These are phyloP conservation scores for Callimico goeldii DNA, from an alignment of 2,797 vertebrate species.

Conservation along the genomic window DNA sequence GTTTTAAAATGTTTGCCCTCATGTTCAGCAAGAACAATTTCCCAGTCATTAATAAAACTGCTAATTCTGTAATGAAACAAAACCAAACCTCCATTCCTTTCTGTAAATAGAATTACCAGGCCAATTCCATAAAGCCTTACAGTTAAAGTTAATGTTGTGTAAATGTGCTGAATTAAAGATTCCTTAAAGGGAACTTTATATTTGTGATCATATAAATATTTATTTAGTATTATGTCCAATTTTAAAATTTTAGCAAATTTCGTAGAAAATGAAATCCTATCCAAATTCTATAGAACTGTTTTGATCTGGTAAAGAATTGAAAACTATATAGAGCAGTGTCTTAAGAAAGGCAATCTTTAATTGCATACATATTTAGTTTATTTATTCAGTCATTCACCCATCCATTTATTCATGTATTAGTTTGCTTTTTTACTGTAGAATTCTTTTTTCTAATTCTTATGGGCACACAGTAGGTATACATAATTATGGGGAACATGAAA, in stretches of 20 bases:
- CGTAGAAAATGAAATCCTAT: not conserved
- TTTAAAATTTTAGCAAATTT: slow-evolving; percentile 20
- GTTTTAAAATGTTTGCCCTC: slow-evolving; percentile 37
- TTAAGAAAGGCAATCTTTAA: not conserved
- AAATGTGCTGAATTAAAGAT: slow-evolving; percentile 27
- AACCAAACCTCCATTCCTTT: slow-evolving; percentile 22
- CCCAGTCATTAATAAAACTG: slow-evolving; percentile 29
- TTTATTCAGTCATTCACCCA: not conserved
- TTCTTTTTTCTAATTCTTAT: no score
- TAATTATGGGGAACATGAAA: no score
- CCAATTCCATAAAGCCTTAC: slow-evolving; percentile 42
- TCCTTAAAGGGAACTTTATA: slow-evolving; percentile 37
- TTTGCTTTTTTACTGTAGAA: no score
- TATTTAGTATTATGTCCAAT: slow-evolving; percentile 21
- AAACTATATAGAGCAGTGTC: not conserved
- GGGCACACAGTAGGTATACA: no score
- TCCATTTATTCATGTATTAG: not conserved
- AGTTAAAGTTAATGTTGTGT: slow-evolving; percentile 41
- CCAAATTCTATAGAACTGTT: not conserved
- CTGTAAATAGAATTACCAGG: slow-evolving; percentile 45
- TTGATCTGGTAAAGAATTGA: not conserved
- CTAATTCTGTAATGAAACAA: slow-evolving; percentile 64
- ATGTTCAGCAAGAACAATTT: slow-evolving; percentile 31
- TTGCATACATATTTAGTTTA: not conserved
- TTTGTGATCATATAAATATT: not conserved